Percentiles rank a stretch among this genome's conserved stretches.
Evolutionary conservation across 2,888 invertebrate genomes (phyloP).

Genomic region (Parapristionchus giblindavisi): DNA sequence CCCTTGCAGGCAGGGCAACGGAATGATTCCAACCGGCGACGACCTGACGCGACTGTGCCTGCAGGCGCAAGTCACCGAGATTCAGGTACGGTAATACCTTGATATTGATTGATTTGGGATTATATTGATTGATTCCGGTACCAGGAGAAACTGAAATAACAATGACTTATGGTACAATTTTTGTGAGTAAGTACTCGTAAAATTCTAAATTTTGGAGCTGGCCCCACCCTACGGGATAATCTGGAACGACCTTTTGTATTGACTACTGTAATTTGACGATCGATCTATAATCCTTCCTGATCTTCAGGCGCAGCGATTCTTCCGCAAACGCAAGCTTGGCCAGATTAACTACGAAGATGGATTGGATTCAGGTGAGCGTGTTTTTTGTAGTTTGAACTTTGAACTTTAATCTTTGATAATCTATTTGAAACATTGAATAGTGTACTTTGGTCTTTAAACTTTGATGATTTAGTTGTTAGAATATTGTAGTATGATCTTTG

Average conservation of each 20-base stretch:
- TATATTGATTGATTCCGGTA: background rate
- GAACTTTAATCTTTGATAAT: background rate
- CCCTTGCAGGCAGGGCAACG: conserved; percentile 21
- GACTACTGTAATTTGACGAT: background rate
- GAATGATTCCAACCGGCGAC: background rate
- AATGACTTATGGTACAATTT: no score
- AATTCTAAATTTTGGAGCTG: no score
- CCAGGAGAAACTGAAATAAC: no score
- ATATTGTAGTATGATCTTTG: no score
- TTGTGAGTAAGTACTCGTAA: no score
- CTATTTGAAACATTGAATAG: background rate
- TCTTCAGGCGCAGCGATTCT: conserved; percentile 23
- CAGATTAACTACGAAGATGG: background rate
- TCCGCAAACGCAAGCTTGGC: conserved; percentile 17
- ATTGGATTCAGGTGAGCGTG: conserved; percentile 15
- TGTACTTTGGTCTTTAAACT: background rate
- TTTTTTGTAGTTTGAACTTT: background rate
- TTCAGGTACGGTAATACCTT: conserved; percentile 3
- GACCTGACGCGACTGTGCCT: conserved; percentile 1
- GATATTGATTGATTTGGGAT: background rate
- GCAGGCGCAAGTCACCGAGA: conserved; percentile 20
- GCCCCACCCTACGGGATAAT: no score
- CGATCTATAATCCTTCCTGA: conserved; percentile 13
- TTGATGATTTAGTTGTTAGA: background rate
- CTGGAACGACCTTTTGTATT: background rate